Base-by-base conservation (phyloP, 2,113 vertebrate genomes). In the Corapipo altera region DNA sequence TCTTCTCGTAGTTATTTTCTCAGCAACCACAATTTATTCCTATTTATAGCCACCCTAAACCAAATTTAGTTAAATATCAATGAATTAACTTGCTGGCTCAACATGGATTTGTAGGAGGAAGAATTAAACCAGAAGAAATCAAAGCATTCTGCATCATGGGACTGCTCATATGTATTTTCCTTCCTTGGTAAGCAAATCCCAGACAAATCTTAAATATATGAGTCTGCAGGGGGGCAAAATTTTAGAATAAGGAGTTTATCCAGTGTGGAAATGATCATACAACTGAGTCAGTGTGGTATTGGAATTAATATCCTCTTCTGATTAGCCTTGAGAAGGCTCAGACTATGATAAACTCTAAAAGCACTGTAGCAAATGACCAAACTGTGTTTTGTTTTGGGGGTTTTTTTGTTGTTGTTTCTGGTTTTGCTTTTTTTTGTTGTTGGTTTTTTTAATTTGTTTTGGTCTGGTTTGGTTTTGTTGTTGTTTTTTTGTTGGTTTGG, bases 341-440 rank as follows among this genome's bases (percentile, higher is more conserved):
- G 78, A 6, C 17, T n/a, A 7, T n/a, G 20, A 54, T 22, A 54
- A 55, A 18, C n/a, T 54, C 30, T 15, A 48, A 46, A 61, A 41
- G 3, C 32, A 28, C 8, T 8, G 3, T 51, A 73, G 26, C 37
- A 74, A 52, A 81, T 33, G 24, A 43, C 12, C 11, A 59, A 11
- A 49, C 3, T 35, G 35, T 23, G 14, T 48, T 48, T 23, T 51
- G 27, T 57, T 55, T 55, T 32, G 28, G 3, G 3, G 11, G 12
- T 41, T 41, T 13, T 41, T 11, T 41, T 41, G 12, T 41, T 13
- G 39, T 41, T 41, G 39, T 41, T 41, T 39, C 39, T 39, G 39
- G 5, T 55, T 30, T 23, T 22, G 8, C 15, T 46, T 6, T 8
- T 8, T 12, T 2, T 1, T 16, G 27, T 9, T 1, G 8, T 39